phyloP scores from a whole-genome alignment of 2,113 vertebrate genomes.

The Steatornis caripensis region DNA sequence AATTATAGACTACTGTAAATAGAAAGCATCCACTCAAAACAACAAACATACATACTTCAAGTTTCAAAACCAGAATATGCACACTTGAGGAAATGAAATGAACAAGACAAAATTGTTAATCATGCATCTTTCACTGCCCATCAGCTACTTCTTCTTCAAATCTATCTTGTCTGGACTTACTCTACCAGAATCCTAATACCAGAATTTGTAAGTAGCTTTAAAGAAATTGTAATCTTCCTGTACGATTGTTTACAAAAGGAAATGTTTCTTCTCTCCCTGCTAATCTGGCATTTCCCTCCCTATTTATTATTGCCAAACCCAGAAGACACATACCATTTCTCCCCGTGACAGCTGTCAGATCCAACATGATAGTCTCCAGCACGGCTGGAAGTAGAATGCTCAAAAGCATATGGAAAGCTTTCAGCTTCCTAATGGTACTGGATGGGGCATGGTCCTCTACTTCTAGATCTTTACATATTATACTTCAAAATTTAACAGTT shows the following conservation, averaged over 20 bases:
- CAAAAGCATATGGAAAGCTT: background rate
- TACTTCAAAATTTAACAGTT: background rate
- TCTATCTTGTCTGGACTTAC: background rate
- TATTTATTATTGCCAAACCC: background rate
- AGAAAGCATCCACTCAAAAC: slow-evolving; percentile 5
- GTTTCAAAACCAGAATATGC: background rate
- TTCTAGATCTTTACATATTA: background rate
- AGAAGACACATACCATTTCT: background rate
- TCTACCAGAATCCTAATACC: background rate
- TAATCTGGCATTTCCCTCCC: background rate
- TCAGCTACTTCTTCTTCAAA: background rate
- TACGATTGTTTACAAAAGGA: background rate
- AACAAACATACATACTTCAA: background rate
- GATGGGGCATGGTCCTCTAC: background rate
- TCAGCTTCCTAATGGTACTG: background rate
- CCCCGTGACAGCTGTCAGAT: background rate
- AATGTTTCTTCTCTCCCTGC: background rate
- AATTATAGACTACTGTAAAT: background rate
- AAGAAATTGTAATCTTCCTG: background rate
- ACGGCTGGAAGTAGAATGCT: background rate
- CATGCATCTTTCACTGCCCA: background rate
- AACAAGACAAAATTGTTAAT: background rate
- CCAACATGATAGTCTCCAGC: background rate
- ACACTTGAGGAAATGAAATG: background rate
- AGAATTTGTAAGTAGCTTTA: background rate